These are phyloP conservation scores for Macroglossus sobrinus DNA, from an alignment of 2,113 vertebrate species.

Conservation along the genomic window DNA sequence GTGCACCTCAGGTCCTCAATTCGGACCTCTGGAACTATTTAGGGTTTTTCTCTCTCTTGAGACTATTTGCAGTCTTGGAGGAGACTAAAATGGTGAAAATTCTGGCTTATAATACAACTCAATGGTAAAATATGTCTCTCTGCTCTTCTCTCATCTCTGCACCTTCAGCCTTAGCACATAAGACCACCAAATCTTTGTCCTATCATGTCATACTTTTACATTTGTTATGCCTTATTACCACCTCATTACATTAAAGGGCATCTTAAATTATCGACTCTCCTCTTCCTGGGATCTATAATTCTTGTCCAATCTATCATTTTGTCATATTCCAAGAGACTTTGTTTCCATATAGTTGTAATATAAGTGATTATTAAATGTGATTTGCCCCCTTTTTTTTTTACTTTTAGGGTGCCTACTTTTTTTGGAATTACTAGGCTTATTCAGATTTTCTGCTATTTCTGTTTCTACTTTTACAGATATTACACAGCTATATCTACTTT, in stretches of 20 bases:
- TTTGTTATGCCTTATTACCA: background rate
- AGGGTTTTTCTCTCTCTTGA: background rate
- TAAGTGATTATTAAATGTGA: background rate
- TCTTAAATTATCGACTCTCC: background rate
- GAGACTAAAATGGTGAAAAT: background rate
- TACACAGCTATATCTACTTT: background rate
- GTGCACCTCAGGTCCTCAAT: background rate
- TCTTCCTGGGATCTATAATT: background rate
- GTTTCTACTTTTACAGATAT: background rate
- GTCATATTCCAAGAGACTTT: background rate
- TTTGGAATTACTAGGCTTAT: background rate
- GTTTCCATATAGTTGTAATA: background rate
- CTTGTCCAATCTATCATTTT: background rate
- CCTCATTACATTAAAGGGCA: background rate
- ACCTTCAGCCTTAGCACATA: background rate
- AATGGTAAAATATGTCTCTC: background rate
- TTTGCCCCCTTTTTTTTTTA: background rate
- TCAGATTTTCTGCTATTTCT: background rate
- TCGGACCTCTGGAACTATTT: background rate
- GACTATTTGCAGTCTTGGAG: background rate
- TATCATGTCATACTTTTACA: background rate
- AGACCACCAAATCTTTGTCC: background rate
- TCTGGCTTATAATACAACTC: background rate
- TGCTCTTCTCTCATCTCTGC: background rate
- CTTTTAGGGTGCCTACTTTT: background rate